Percentiles rank a stretch among this genome's conserved stretches.
phyloP scores from a whole-genome alignment of 2,113 vertebrate genomes.

The Phainopepla nitens region DNA sequence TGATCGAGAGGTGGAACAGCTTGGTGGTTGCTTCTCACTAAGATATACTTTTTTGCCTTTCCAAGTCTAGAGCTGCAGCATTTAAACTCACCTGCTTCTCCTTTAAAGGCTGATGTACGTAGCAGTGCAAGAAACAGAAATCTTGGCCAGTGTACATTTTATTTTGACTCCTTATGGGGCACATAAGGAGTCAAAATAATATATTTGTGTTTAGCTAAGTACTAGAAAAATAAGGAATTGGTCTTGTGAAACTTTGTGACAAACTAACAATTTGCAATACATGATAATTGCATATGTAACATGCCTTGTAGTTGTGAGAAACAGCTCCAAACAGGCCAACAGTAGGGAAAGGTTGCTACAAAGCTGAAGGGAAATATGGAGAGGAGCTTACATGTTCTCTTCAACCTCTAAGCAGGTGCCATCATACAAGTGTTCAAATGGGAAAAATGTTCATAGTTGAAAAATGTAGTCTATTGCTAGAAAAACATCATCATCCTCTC shows the following conservation, averaged over 20 bases:
- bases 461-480: neutral
- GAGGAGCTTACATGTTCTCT: neutral
- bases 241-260: neutral
- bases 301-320: neutral
- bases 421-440: neutral
- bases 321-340: neutral
- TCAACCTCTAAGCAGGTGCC: neutral
- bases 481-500: neutral
- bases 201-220: neutral
- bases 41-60: neutral
- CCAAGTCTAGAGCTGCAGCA: neutral
- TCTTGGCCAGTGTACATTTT: neutral
- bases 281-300: neutral
- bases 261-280: neutral
- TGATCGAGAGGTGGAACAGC: neutral
- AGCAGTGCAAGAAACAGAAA: neutral
- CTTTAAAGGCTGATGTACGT: neutral
- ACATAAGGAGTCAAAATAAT: too few relatives aligned
- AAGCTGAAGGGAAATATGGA: neutral
- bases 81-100: neutral
- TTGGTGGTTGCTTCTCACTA: neutral
- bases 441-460: neutral
- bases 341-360: neutral
- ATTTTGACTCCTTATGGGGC: neutral
- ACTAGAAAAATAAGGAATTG: neutral